Evolutionary conservation across 2,888 invertebrate species (phyloP).

Genomic region (Baronia brevicornis): DNA sequence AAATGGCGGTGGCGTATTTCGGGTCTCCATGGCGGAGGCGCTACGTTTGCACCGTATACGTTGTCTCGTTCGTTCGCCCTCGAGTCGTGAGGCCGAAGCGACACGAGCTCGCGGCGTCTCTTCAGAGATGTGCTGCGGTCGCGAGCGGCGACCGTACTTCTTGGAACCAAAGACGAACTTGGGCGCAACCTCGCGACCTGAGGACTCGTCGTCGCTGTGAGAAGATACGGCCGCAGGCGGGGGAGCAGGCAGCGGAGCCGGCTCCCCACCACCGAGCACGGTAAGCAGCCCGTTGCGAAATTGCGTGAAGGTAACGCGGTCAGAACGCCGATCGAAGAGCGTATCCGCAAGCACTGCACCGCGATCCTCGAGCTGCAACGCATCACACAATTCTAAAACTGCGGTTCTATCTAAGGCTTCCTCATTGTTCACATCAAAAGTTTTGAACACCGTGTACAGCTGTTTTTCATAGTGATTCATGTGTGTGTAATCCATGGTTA

Average conservation of each 20-base stretch:
- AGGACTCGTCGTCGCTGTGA: constrained; percentile 70
- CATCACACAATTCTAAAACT: constrained; percentile 81
- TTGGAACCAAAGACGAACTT: constrained; percentile 84
- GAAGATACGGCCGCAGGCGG: constrained; percentile 24
- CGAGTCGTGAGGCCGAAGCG: constrained; percentile 48
- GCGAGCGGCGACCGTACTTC: constrained; percentile 83
- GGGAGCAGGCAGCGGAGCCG: constrained; percentile 22
- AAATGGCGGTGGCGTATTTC: constrained; percentile 17
- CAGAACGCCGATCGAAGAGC: constrained; percentile 69
- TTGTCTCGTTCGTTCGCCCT: constrained; percentile 34
- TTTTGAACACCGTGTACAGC: constrained; percentile 86
- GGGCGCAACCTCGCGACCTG: constrained; percentile 83
- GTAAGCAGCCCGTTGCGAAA: constrained; percentile 85
- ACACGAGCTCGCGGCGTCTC: constrained; percentile 37
- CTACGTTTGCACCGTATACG: constrained; percentile 44
- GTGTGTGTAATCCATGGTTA: constrained; percentile 48
- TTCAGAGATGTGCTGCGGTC: constrained; percentile 57
- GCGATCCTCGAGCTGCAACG: constrained; percentile 85
- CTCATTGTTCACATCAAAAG: constrained; percentile 82
- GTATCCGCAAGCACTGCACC: constrained; percentile 77
- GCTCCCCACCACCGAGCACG: constrained; percentile 77
- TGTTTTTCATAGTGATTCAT: constrained; percentile 88
- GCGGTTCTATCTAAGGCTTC: constrained; percentile 81
- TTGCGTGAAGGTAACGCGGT: constrained; percentile 79
- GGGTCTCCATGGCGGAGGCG: constrained; percentile 44